These are phyloP conservation scores for Pica pica DNA, from an alignment of 2,113 vertebrate genomes.

Conservation along the genomic window DNA sequence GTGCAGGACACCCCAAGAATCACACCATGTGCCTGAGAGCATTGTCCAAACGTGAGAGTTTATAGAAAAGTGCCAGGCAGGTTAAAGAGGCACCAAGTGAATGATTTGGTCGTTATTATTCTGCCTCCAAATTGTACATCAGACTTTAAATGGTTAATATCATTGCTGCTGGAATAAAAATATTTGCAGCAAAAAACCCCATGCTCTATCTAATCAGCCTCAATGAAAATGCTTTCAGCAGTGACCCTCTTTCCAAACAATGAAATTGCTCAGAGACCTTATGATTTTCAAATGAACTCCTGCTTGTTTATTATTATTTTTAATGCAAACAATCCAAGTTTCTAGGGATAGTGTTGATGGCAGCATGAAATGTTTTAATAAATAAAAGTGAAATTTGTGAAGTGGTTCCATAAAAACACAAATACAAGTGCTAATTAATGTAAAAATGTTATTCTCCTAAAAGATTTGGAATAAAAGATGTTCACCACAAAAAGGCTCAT, in stretches of 20 bases:
- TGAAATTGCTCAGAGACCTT: constrained; percentile 48
- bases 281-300: constrained; percentile 49
- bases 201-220: constrained; percentile 4
- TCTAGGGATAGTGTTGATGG: constrained; percentile 12
- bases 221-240: constrained; percentile 39
- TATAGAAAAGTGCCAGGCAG: not conserved
- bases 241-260: constrained; percentile 34
- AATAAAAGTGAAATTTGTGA: constrained; percentile 24
- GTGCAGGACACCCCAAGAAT: not conserved
- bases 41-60: not conserved
- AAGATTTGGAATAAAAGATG: not conserved
- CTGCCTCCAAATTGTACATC: not conserved
- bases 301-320: constrained; percentile 32
- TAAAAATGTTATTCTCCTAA: not conserved
- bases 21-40: not conserved
- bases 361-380: constrained; percentile 23
- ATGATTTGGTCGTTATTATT: not conserved
- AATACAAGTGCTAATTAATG: not conserved
- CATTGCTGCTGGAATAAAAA: not conserved
- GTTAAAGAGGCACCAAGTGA: not conserved
- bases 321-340: constrained; percentile 7
- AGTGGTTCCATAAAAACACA: not conserved
- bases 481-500: not conserved
- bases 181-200: not conserved
- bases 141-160: constrained; percentile 1